These are phyloP conservation scores for Chalcosyrphus nemorum DNA, from an alignment of 2,888 invertebrate genomes.

Conservation along the genomic window DNA sequence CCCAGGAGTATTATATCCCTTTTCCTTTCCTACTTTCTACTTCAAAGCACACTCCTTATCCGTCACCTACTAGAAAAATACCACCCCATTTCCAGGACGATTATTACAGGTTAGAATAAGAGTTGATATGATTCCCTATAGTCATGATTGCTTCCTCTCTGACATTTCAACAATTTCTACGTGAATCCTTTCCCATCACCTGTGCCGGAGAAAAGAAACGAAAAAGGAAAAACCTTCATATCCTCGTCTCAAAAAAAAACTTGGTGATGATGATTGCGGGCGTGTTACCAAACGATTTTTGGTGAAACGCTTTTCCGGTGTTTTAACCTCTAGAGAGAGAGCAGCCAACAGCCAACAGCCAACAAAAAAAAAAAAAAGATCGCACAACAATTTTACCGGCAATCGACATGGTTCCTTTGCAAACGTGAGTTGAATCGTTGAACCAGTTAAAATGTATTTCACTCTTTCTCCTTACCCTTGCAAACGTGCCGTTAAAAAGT, in stretches of 20 bases:
- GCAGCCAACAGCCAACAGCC: too few species aligned
- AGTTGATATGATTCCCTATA: not conserved
- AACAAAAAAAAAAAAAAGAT: not conserved
- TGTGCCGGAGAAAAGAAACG: not conserved
- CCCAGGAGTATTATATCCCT: too few species aligned
- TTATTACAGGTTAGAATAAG: not conserved
- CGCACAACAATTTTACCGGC: not conserved
- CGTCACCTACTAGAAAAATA: too few species aligned
- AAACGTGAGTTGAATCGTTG: constrained; percentile 1
- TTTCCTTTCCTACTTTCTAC: too few species aligned
- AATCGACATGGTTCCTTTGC: not conserved
- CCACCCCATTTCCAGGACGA: not conserved
- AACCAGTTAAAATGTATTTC: constrained; percentile 2
- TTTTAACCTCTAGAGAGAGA: not conserved
- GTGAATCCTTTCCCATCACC: constrained; percentile 10
- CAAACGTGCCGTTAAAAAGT: not conserved
- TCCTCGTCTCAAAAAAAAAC: not conserved
- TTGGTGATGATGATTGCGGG: constrained; percentile 5
- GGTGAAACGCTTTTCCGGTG: constrained; percentile 1
- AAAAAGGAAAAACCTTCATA: not conserved
- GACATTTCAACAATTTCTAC: not conserved
- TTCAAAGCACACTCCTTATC: too few species aligned
- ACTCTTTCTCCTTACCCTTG: not conserved
- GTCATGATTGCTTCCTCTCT: not conserved
- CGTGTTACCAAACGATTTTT: constrained; percentile 4